Base-by-base conservation (phyloP, 2,113 vertebrate genomes). In the Columba livia region DNA sequence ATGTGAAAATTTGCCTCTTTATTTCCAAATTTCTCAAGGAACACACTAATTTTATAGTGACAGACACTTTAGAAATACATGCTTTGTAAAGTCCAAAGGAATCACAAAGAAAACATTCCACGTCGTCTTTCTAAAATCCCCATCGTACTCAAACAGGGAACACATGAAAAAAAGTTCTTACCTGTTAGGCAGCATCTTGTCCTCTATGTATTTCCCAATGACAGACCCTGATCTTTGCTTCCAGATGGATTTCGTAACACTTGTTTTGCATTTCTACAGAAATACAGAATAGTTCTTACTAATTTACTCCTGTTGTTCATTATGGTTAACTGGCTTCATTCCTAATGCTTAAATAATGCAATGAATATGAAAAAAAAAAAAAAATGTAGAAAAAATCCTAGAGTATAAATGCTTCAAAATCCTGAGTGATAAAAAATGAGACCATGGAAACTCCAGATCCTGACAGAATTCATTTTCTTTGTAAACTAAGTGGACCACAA, bases 261-360 rank as follows among this genome's bases (percentile, higher is more conserved):
- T 86, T 85, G 84, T 94, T 88, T 96, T 98, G 58, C 98, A 98
- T 97, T 98, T 99, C 99, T 99, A 97, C 38, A 94, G 78, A 97
- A 96, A 97, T 64, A 98, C 74, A 97, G 32, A 95, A 79, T 72
- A 70, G 2, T 19, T 77, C 53, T 91, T 75, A 88, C 6, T 84
- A 51, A 78, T 87, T 74, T 62, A 60, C 17, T 74, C 38, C 25
- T 70, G 29, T 16, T 60, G 18, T 29, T 73, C 26, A 14, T 32
- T 75, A 57, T 34, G 31, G 57, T 24, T 67, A 74, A 79, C 47
- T 56, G 28, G 13, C 44, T n/a, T 26, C 25, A 62, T 51, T 62
- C 47, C 6, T 3, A 53, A 61, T 14, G 34, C 13, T 84, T 82
- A 79, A 79, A 79, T 50, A 94, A 85, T 18, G 7, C 40, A 81